Evolutionary conservation across 2,113 vertebrate species (phyloP).

Genomic region (Leptosomus discolor): DNA sequence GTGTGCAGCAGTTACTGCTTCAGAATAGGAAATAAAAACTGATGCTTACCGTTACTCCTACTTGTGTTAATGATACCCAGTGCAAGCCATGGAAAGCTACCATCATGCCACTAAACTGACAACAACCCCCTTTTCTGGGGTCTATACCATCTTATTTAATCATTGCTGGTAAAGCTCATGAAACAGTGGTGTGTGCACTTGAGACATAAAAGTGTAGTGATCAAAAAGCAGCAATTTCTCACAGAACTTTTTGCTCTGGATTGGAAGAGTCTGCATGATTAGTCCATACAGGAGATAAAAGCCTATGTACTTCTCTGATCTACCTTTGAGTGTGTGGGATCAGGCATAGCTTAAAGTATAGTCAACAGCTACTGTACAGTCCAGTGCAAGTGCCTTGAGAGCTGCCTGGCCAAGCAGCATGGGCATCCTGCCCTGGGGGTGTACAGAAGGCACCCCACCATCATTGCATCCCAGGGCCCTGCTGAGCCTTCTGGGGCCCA

Average conservation of each 20-base stretch:
- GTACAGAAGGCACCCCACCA: neutral
- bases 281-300: neutral
- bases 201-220: neutral
- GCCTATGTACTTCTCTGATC: neutral
- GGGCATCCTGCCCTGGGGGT: neutral
- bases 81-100: neutral
- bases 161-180: neutral
- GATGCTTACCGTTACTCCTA: neutral
- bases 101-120: neutral
- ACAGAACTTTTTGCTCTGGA: neutral
- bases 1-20: neutral
- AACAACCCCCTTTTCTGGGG: neutral
- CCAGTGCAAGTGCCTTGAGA: neutral
- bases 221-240: neutral
- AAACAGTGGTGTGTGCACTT: neutral
- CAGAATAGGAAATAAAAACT: neutral
- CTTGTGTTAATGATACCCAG: neutral
- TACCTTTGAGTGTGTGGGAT: neutral
- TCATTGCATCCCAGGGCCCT: rapidly evolving
- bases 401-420: rapidly evolving
- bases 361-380: neutral
- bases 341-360: neutral
- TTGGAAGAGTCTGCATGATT: neutral
- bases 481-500: neutral
- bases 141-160: neutral